Evolutionary conservation across 2,113 vertebrate genomes (phyloP), one percentile per base, ranked within the genome.

Genomic region (Pontoporia blainvillei): DNA sequence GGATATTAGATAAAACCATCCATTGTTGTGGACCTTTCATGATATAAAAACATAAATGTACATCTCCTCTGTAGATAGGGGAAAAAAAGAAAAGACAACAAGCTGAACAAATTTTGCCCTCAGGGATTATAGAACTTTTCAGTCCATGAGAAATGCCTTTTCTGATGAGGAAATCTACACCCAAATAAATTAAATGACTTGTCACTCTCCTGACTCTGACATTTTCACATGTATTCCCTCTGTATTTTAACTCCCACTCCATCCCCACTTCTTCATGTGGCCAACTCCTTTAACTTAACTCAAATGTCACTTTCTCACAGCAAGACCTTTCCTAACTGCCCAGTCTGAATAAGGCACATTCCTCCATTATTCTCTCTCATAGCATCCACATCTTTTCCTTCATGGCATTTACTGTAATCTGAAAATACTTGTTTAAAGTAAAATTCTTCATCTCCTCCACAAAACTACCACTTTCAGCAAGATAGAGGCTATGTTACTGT

Each of bases 401-500:
- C 41, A 88, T 8, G 44, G 46, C 4, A 25, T n/a, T 94, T 83
- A 59, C 46, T 8, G 27, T 39, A 91, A 78, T 83, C 54, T 64
- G 41, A 93, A 95, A 83, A 52, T 23, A 90, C 71, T 93, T 64
- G 8, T 73, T 94, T 78, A 88, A 93, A 64, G 64, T 84, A 52
- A 92, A 62, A 92, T 36, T 93, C 23, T 52, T 75, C 34, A 41
- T 46, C 62, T 88, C 71, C 61, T 90, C 44, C 83, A 73, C 6
- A 44, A 46, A 52, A 54, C 25, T 41, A 57, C 11, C 20, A 78
- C 39, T 72, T 91, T 71, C 10, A 66, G 21, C 71, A 88, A 89
- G 15, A 62, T 0, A 15, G 18, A 59, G 34, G 39, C 72, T 67
- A 67, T 10, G 6, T 21, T 75, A 46, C 4, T 25, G 2, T 34